Evolutionary conservation across 2,888 invertebrate species (phyloP).

Genomic region (Pseudococcus jackbeardsleyi): DNA sequence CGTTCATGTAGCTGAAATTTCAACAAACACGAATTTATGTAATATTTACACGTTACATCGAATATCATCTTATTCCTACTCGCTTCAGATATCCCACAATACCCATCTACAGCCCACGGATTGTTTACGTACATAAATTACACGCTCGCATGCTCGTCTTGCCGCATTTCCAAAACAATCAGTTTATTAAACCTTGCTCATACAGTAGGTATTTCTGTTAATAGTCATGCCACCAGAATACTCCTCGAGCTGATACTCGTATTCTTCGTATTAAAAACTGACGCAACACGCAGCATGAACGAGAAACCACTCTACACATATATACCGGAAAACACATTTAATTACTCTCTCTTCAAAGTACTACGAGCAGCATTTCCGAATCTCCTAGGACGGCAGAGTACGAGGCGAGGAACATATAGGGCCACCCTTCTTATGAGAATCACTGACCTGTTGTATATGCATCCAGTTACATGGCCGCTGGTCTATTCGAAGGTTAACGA

Average conservation of each 20-base stretch:
- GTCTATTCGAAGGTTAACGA: slow-evolving; percentile 59
- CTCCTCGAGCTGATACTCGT: not conserved
- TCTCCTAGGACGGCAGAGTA: no score
- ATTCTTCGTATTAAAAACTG: not conserved
- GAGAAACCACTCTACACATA: not conserved
- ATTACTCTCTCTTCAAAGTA: not conserved
- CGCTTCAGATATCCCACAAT: no score
- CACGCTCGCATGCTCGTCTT: not conserved
- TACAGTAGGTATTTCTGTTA: not conserved
- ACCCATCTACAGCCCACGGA: no score
- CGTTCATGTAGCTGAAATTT: no score
- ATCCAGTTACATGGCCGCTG: slow-evolving; percentile 11
- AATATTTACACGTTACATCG: no score
- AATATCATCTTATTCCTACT: no score
- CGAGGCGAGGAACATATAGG: not conserved
- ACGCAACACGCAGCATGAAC: not conserved
- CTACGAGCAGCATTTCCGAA: no score
- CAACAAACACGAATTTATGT: no score
- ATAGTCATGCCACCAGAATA: not conserved
- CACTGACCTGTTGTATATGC: slow-evolving; percentile 57
- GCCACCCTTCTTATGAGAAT: slow-evolving; percentile 28
- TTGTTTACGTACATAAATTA: slow-evolving; percentile 31
- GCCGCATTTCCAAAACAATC: not conserved
- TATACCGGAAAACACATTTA: slow-evolving; percentile 13
- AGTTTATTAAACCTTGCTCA: not conserved